These are phyloP conservation scores for Cosmopolites sordidus DNA, from an alignment of 2,888 invertebrate species.

Conservation along the genomic window DNA sequence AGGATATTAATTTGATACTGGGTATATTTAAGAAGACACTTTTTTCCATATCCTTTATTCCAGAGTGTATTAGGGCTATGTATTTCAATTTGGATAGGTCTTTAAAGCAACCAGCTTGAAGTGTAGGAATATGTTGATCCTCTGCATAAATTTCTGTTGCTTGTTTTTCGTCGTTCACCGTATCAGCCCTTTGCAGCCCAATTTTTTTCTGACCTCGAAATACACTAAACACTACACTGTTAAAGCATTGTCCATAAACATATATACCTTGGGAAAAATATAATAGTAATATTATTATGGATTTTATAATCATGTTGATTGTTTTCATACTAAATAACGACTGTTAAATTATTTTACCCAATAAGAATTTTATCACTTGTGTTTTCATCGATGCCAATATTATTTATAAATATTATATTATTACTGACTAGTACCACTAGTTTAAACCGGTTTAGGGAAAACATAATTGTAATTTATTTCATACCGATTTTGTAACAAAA, in stretches of 20 bases:
- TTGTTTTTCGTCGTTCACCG: constrained; percentile 20
- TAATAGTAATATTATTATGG: background rate
- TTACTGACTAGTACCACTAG: too few species aligned
- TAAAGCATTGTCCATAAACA: constrained; percentile 11
- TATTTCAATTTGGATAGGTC: constrained; percentile 27
- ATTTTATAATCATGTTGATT: background rate
- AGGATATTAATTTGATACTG: constrained; percentile 23
- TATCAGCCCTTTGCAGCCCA: constrained; percentile 11
- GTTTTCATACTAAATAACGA: too few species aligned
- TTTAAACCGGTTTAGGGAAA: too few species aligned
- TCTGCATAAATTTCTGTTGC: constrained; percentile 31
- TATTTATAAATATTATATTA: too few species aligned
- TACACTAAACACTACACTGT: constrained; percentile 17
- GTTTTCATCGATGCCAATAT: too few species aligned
- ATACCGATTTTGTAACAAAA: too few species aligned
- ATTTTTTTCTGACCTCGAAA: constrained; percentile 7
- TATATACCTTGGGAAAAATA: background rate
- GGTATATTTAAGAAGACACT: constrained; percentile 29
- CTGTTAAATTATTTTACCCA: too few species aligned
- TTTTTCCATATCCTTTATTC: constrained; percentile 25
- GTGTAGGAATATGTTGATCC: constrained; percentile 26
- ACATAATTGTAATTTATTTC: too few species aligned
- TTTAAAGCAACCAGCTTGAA: constrained; percentile 28
- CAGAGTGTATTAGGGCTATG: constrained; percentile 23
- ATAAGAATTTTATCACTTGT: too few species aligned